Conservation (phyloP, 2,113 vertebrate species). For the Aramus guarauna region DNA sequence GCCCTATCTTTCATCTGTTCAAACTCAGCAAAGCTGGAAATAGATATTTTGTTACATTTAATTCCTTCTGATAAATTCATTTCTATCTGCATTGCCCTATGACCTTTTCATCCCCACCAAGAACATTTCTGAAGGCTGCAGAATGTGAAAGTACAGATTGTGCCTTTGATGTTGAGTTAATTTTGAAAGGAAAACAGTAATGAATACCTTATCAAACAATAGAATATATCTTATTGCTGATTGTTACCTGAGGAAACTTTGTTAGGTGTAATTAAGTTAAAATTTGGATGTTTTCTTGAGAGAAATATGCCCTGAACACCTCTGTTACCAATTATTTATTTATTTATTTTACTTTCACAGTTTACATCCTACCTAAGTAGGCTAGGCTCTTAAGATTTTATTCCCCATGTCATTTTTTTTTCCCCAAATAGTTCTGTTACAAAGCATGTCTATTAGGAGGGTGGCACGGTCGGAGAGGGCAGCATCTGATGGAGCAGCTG, state of each 20-base stretch:
- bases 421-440: background rate
- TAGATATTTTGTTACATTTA: slow-evolving; percentile 52
- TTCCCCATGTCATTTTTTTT: background rate
- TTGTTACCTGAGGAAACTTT: background rate
- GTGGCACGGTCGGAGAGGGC: background rate
- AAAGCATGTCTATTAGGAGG: fast-evolving
- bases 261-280: background rate
- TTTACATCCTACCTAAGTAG: background rate
- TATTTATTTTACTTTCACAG: background rate
- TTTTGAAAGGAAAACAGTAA: background rate
- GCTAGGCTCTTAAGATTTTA: background rate
- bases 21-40: slow-evolving; percentile 40
- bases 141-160: background rate
- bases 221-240: background rate
- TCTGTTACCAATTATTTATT: background rate
- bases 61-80: slow-evolving; percentile 32
- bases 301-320: background rate
- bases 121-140: background rate
- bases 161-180: background rate
- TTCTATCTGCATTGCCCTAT: background rate
- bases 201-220: background rate
- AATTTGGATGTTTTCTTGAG: background rate
- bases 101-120: background rate
- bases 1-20: slow-evolving; percentile 57
- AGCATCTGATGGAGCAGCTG: background rate